Evolutionary conservation across 2,797 vertebrate species (phyloP), one percentile per base, ranked within the genome.

Genomic region (Apodemus agrarius): DNA sequence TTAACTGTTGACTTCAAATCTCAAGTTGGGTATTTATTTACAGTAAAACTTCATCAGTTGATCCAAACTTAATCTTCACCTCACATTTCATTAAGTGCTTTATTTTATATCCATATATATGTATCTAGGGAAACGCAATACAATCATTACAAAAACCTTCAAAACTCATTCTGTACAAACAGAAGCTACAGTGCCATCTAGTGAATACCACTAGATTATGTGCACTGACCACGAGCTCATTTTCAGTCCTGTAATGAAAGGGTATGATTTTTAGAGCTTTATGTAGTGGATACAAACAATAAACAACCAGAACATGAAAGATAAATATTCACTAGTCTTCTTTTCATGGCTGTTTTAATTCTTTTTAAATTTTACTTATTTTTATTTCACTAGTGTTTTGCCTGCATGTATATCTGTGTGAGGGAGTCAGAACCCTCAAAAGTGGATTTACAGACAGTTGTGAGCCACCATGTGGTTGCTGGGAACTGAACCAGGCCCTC

Each of bases 151-250:
- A 52, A 85, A 95, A 93, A 49, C 92, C 59, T 92, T 94, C 46
- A 94, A 91, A 91, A 94, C 91, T 90, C 74, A 81, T 46, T 52
- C 52, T 52, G 74, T 85, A 85, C 52, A 97, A 97, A 88, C 31
- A 94, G 40, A 91, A 80, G 37, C 82, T 76, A 95, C 84, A 97
- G 83, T 91, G 37, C 97, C 97, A 97, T 91, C 96, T 97, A 96
- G 81, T 94, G 97, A 95, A 75, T 46, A 91, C 31, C 79, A 87
- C 34, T 91, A 69, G 12, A 82, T 90, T 86, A 80, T 17, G 17
- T 76, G 52, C 81, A 31, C 61, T 89, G 65, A 91, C 52, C 43
- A 79, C 31, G 85, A 94, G 52, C 72, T 97, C 63, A 93, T 78
- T 95, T 95, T 87, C 19, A 83, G 61, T 79, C 22, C 49, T 92